Base-by-base conservation (phyloP, 2,113 vertebrate genomes). In the Vulpes lagopus region DNA sequence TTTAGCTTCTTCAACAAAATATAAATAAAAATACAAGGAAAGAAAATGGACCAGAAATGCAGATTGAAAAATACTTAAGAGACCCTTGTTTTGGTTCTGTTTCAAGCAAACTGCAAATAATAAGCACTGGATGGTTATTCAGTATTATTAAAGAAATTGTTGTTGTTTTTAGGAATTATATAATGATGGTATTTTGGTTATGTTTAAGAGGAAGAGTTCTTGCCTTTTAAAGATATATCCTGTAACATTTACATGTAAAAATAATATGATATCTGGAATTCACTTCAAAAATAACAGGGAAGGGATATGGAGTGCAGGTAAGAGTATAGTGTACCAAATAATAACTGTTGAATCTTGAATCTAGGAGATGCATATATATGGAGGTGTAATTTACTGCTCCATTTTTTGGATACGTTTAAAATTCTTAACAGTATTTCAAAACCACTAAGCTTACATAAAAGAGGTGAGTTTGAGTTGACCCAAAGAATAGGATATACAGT, bases 321-420 rank as follows among this genome's bases (percentile, higher is more conserved):
- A 73, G 81, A 23, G 25, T 82, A 62, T 1, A 67, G 17, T 27
- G 12, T 17, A 9, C 0, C 78, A 79, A 15, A 49, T 74, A 27
- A 79, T 53, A 57, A 57, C 9, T 91, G 3, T 14, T 43, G 43
- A 43, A 43, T 43, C 43, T 43, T 73, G 8, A 84, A 49, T 85
- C 64, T 32, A 38, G 51, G 25, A 94, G 10, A 60, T 35, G 11
- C 16, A 38, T 55, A 55, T 16, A 9, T 35, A 19, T 38, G 20
- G 3, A 4, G 10, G 5, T 35, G 76, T 38, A 59, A 59, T 57
- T 49, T 53, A 81, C n/a, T 84, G 16, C 7, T 69, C 64, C 67
- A 89, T 11, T 32, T 43, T 82, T 78, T 74, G 11, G 20, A 11
- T 49, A n/a, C 84, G 38, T 89, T 87, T 93, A 87, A 95, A 94